Base-by-base conservation (phyloP, 2,888 invertebrate genomes). In the Himalopsyche japonica region DNA sequence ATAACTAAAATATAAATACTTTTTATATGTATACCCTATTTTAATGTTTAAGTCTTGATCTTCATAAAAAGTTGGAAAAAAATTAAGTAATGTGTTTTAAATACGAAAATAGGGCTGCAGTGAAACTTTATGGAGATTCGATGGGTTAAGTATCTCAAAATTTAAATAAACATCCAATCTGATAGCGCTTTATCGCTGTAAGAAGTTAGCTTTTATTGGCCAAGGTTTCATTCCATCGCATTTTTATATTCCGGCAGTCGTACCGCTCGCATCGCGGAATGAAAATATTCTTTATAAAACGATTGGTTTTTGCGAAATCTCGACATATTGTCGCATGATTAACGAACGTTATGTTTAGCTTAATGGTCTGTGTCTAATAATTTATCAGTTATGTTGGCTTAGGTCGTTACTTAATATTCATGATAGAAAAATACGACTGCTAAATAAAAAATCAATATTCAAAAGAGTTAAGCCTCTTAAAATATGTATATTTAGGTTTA, bases 171-270 rank as follows among this genome's bases (percentile, higher is more conserved):
- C 30, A 76, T 27, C 18, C 81, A 76, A 81, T 80, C 20, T 30
- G 64, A 37, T 76, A 12, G 43, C n/a, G 30, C 64, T 81, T 47
- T 76, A 76, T 43, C 47, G 49, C 76, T 18, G 18, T 30, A 37
- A 78, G 49, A 48, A 78, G 49, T 47, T 32, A 5, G 34, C n/a
- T 10, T 82, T 82, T 82, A 82, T 82, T 82, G 82, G 78, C 48
- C 49, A 78, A 82, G 82, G 82, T 78, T 64, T 34, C 30, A 27
- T 30, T 24, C 37, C 20, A 15, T 37, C 47, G 43, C 76, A 47
- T 81, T 81, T 81, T 81, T 76, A 76, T 76, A 27, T 32, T 24
- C 37, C 81, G 43, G 43, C 37, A n/a, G 70, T 70, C 32, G 27
- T 80, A 80, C n/a, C 20, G 57, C 57, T 57, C 57, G 20, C 57